Percentiles rank a stretch among this genome's conserved stretches.
These are phyloP conservation scores for Halcyon chelicuti DNA, from an alignment of 2,797 vertebrate genomes.

Conservation along the genomic window DNA sequence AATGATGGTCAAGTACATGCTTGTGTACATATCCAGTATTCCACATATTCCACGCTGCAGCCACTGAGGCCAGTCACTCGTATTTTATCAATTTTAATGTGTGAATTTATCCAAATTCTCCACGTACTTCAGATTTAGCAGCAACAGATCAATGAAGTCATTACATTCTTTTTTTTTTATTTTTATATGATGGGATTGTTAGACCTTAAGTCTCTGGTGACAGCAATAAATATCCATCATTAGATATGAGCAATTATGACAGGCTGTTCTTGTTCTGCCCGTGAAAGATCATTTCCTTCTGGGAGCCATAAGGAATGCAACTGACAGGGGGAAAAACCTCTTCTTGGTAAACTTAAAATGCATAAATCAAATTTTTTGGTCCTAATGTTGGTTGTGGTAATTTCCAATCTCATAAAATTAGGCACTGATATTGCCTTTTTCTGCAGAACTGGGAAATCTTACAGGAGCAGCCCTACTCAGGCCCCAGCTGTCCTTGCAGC, in stretches of 20 bases:
- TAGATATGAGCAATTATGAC: conserved; percentile 11
- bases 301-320: conserved; percentile 1
- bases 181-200: conserved; percentile 31
- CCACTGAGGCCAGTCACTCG: background rate
- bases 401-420: background rate
- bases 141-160: background rate
- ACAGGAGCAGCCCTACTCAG: background rate
- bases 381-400: background rate
- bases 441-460: background rate
- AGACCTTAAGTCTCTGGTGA: conserved; percentile 39
- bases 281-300: conserved; percentile 19
- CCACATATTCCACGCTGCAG: background rate
- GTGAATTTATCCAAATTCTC: conserved; percentile 26
- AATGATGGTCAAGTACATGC: background rate
- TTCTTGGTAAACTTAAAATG: conserved; percentile 8
- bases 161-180: background rate
- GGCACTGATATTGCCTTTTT: background rate
- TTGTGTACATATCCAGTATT: background rate
- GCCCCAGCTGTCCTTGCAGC: background rate
- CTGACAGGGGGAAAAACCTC: background rate
- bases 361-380: background rate
- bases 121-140: background rate
- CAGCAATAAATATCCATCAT: conserved; percentile 51
- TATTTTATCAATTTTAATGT: conserved; percentile 19
- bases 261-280: conserved; percentile 1